Evolutionary conservation across 2,888 invertebrate genomes (phyloP).

Genomic region (Amphimallon solstitiale): DNA sequence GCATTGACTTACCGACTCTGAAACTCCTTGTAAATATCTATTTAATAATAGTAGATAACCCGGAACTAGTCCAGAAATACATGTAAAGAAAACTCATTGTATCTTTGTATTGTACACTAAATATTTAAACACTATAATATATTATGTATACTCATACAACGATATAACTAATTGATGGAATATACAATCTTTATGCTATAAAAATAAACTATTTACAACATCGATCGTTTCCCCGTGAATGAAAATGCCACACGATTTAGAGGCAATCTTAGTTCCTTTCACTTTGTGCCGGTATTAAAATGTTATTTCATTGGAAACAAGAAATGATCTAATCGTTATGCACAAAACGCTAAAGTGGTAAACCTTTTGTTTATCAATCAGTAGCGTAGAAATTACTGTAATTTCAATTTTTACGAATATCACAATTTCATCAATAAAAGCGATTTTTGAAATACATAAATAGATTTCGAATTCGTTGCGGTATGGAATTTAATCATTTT

Average conservation of each 20-base stretch:
- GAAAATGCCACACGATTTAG: background rate
- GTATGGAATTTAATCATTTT: too few relatives aligned
- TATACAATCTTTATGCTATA: too few relatives aligned
- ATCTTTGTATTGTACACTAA: too few relatives aligned
- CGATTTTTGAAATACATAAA: background rate
- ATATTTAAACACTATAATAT: too few relatives aligned
- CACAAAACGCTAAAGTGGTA: constrained; percentile 4
- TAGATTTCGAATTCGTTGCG: background rate
- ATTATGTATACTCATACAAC: too few relatives aligned
- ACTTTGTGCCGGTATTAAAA: constrained; percentile 5
- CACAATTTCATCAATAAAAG: background rate
- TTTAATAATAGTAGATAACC: too few relatives aligned
- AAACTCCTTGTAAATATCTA: too few relatives aligned
- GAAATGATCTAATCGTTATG: constrained; percentile 41
- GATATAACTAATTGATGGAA: too few relatives aligned
- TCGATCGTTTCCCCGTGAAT: background rate
- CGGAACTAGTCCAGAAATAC: too few relatives aligned
- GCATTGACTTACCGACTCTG: too few relatives aligned
- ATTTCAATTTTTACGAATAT: background rate
- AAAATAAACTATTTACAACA: background rate
- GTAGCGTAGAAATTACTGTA: too few relatives aligned
- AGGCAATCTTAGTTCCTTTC: constrained; percentile 1
- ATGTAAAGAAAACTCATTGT: too few relatives aligned
- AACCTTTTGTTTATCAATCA: background rate
- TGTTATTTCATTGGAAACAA: constrained; percentile 25